Evolutionary conservation across 2,113 vertebrate genomes (phyloP).

Genomic region (Oxyruncus cristatus): DNA sequence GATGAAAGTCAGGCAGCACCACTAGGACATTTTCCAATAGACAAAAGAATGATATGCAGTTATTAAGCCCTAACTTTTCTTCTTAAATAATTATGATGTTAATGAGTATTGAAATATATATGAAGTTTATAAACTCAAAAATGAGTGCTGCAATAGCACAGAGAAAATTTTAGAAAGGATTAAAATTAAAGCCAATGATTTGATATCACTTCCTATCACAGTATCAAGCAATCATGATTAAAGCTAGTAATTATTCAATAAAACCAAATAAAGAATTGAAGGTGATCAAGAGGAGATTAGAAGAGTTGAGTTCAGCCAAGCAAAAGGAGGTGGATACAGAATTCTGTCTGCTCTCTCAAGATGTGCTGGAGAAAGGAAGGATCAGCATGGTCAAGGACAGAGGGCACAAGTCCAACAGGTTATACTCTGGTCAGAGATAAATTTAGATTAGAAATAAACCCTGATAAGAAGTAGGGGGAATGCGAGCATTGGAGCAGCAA

Average conservation of each 20-base stretch:
- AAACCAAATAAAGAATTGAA: neutral
- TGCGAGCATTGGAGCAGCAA: too few species aligned
- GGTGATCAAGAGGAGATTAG: neutral
- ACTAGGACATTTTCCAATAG: neutral
- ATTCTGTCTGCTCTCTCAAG: neutral
- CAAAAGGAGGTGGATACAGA: neutral
- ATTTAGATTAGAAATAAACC: neutral
- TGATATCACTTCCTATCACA: neutral
- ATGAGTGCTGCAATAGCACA: neutral
- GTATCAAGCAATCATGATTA: neutral
- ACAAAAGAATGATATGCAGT: neutral
- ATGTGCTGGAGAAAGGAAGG: neutral
- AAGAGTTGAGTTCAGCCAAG: neutral
- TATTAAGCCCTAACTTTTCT: neutral
- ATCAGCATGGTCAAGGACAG: accelerated
- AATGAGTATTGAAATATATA: neutral
- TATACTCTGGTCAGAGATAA: neutral
- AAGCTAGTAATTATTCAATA: neutral
- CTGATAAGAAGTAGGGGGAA: accelerated
- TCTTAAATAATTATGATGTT: neutral
- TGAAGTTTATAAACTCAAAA: neutral
- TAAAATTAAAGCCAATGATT: neutral
- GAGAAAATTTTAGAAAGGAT: neutral
- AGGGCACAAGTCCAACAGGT: neutral
- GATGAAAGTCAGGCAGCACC: neutral